Base-by-base conservation (phyloP, 2,797 vertebrate genomes). In the Eulemur coronatus region DNA sequence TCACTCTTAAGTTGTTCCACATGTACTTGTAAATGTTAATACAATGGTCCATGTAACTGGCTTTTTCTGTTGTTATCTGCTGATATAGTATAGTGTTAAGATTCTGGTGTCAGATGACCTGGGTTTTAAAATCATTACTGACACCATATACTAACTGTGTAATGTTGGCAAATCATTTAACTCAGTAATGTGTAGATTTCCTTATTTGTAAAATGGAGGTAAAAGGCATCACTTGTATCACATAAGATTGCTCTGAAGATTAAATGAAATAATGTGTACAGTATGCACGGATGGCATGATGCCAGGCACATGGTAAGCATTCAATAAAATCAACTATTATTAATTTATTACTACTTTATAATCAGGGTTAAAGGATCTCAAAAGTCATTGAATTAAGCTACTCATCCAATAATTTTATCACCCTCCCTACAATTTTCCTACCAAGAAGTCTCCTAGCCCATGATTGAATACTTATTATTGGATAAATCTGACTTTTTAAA, bases 1-100 rank as follows among this genome's bases (percentile, higher is more conserved):
- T 97, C 84, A 57, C 57, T 91, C 91, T 72, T 97, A 97, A 97
- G 72, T 89, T 43, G 9, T 97, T 97, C 97, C 97, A 95, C 89
- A 90, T 97, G 97, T 89, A 55, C 86, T 80, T 67, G 79, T 86
- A 92, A 96, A 91, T 73, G 86, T 35, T 55, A 72, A 59, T 30
- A 48, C 14, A 35, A 30, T 75, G 46, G n/a, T 30, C 67, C 59
- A 0, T 88, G 76, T 63, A 26, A 28, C 88, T 41, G 12, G 43
- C 48, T n/a, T 61, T 73, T 89, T 8, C 50, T 76, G 73, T 86
- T 26, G 17, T 24, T 57, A 2, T 93, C 63, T 75, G 76, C 46
- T 69, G 48, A 52, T 75, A 12, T 33, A 90, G 17, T 14, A 20
- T 22, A 3, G 17, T 46, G n/a, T 84, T 73, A 61, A 76, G 78